Evolutionary conservation across 2,113 vertebrate species (phyloP).

Genomic region (Chauna torquata): DNA sequence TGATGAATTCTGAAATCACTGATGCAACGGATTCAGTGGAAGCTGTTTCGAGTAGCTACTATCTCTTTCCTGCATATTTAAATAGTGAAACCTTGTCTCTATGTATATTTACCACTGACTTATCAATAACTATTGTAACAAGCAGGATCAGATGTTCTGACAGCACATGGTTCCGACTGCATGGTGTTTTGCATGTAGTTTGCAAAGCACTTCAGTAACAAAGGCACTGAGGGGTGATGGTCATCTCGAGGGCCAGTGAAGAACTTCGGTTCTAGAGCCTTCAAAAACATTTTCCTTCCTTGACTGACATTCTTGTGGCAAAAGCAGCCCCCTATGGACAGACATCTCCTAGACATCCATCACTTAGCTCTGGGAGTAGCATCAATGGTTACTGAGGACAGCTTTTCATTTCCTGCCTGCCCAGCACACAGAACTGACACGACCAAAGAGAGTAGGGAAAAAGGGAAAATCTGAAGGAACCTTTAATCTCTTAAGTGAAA

Average conservation of each 20-base stretch:
- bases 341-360: neutral
- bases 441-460: neutral
- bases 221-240: too few species aligned
- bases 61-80: neutral
- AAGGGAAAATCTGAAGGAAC: conserved; percentile 30
- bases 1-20: neutral
- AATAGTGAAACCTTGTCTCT: neutral
- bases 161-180: rapidly evolving
- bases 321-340: neutral
- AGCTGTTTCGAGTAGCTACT: neutral
- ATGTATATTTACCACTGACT: neutral
- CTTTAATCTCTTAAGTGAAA: conserved; percentile 32
- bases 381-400: neutral
- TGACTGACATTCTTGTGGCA: neutral
- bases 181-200: neutral
- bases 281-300: neutral
- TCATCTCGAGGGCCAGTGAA: neutral
- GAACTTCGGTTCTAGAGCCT: neutral
- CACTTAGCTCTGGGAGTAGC: neutral
- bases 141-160: neutral
- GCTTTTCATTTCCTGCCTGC: neutral
- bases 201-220: neutral
- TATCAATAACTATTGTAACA: neutral
- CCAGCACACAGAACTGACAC: neutral
- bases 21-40: neutral